A percentile compares a stretch with the other conserved stretches of the same genome.
Evolutionary conservation across 2,888 invertebrate genomes (phyloP).

Genomic region (Thymelicus sylvestris): DNA sequence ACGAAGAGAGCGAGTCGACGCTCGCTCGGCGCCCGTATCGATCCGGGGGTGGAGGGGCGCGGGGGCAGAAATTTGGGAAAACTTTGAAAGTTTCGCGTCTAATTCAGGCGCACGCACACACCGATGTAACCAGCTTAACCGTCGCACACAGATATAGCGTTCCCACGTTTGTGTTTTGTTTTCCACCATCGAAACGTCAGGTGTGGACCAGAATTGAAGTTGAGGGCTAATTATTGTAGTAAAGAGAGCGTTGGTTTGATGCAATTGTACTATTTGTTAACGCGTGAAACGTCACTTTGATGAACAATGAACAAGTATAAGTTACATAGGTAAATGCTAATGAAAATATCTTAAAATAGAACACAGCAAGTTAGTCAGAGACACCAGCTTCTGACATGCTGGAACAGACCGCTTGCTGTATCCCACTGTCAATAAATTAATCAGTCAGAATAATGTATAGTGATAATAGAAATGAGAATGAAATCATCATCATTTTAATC

Average conservation of each 20-base stretch:
- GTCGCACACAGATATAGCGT: constrained; percentile 59
- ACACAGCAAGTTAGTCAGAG: too few species aligned
- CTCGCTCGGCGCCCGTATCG: constrained; percentile 78
- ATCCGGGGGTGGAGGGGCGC: constrained; percentile 64
- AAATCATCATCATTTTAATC: too few species aligned
- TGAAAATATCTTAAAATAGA: too few species aligned
- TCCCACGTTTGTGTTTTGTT: constrained; percentile 75
- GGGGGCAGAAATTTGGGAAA: constrained; percentile 84
- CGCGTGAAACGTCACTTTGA: too few species aligned
- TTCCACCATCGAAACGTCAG: constrained; percentile 75
- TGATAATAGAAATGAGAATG: too few species aligned
- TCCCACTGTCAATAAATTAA: too few species aligned
- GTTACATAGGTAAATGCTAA: too few species aligned
- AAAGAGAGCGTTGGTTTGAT: not conserved
- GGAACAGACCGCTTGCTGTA: too few species aligned
- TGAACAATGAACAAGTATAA: too few species aligned
- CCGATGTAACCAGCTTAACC: constrained; percentile 61
- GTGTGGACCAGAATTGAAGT: constrained; percentile 47
- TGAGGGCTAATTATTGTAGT: not conserved
- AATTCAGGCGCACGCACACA: constrained; percentile 85
- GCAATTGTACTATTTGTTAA: too few species aligned
- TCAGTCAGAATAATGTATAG: too few species aligned
- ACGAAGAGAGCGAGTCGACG: constrained; percentile 69
- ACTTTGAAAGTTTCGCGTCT: constrained; percentile 85
- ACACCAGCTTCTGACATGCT: too few species aligned